phyloP scores from a whole-genome alignment of 2,888 invertebrate species.

The Oxyteleia sp. region DNA sequence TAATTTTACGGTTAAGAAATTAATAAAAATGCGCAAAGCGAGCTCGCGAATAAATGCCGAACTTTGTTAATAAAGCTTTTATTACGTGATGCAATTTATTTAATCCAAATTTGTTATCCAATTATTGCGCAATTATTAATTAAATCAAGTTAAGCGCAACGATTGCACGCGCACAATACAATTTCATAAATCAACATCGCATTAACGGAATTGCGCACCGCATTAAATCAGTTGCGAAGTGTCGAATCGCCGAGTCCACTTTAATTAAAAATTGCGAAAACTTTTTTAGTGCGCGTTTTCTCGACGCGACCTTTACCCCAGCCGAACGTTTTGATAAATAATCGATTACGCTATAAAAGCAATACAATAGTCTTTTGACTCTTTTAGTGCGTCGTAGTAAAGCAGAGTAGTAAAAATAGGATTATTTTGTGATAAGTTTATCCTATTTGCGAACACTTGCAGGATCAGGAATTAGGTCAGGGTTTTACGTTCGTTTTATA shows the following conservation, averaged over 20 bases:
- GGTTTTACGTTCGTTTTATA: constrained; percentile 52
- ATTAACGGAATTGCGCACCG: neutral
- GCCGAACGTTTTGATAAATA: constrained; percentile 48
- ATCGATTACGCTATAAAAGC: constrained; percentile 57
- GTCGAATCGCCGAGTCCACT: constrained; percentile 15
- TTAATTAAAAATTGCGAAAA: constrained; percentile 26
- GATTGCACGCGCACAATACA: neutral
- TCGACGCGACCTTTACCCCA: constrained; percentile 14
- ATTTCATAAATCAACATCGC: neutral
- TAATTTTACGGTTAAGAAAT: constrained; percentile 6
- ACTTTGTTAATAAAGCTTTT: constrained; percentile 6
- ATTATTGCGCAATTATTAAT: neutral
- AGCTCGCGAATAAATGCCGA: neutral
- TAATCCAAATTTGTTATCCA: neutral
- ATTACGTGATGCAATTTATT: neutral
- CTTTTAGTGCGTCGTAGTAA: constrained; percentile 52
- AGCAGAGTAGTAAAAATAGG: constrained; percentile 55
- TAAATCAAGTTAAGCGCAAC: neutral
- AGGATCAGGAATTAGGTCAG: constrained; percentile 43
- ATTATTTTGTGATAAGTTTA: constrained; percentile 65
- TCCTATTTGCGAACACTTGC: constrained; percentile 38
- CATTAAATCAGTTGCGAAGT: constrained; percentile 8
- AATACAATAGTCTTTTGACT: constrained; percentile 55
- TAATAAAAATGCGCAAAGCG: neutral
- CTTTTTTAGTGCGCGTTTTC: constrained; percentile 11